Base-by-base conservation (phyloP, 2,797 vertebrate genomes). In the Channa striata region DNA sequence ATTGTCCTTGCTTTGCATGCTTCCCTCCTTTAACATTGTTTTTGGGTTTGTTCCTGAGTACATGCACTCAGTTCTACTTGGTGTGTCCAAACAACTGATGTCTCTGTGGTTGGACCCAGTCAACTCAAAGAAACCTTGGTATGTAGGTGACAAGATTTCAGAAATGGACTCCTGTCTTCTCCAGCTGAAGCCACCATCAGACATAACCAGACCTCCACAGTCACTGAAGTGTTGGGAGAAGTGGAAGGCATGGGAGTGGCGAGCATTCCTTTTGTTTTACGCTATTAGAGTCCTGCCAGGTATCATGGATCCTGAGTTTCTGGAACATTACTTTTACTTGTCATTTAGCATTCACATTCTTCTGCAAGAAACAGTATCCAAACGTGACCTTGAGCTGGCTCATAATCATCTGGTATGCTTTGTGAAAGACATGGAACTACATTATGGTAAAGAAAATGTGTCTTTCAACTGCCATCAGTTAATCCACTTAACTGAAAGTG, bases 381-480 rank as follows among this genome's bases (percentile, higher is more conserved):
- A 54, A 19, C 11, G 21, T 17, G 70, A 54, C 21, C 52, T 77
- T 23, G 16, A 19, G 2, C 2, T 66, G 7, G 79, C 66, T 19
- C 46, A 23, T 30, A 3, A 44, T 14, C 46, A 19, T 48, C 52
- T 81, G 0, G 19, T 49, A 7, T 0, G 1, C 14, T 79, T 79
- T 72, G 79, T 84, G 1, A 4, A 40, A 54, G 3, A 49, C 8
- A 82, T 78, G 65, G 7, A 72, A 52, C 13, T 11, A 30, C 60
- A 83, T 40, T 85, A 83, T 46, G 80, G 77, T 21, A 51, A 77
- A 60, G 74, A 80, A 70, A 73, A 85, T 36, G 62, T 79, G 1
- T 59, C 83, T 47, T 79, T 84, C 60, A 84, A 76, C 67, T 81
- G 80, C 33, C 82, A 82, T 43, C 76, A 72, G 51, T 51, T 81